A percentile compares a stretch with the other conserved stretches of the same genome.
Conservation (phyloP, 2,888 invertebrate genomes). For the Morpho achilles region DNA sequence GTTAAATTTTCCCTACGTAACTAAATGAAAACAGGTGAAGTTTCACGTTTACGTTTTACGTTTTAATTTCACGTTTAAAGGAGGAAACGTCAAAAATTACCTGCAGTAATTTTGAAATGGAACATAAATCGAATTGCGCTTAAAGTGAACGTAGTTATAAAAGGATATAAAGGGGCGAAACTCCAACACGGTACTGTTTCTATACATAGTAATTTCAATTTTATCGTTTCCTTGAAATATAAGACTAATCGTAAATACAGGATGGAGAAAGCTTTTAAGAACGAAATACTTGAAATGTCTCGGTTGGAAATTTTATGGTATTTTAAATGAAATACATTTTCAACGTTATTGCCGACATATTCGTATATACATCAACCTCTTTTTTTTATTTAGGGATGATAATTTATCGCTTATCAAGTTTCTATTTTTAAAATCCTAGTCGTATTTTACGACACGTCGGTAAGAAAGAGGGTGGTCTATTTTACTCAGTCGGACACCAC, state of each 20-base stretch:
- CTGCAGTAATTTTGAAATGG: conserved; percentile 6
- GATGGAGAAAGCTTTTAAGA: conserved; percentile 19
- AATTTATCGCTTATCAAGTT: too few species aligned
- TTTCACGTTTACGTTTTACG: too few species aligned
- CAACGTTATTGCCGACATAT: conserved; percentile 1
- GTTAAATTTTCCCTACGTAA: too few species aligned
- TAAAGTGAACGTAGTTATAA: neutral
- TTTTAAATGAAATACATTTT: conserved; percentile 10
- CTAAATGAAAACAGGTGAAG: too few species aligned
- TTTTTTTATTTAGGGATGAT: neutral
- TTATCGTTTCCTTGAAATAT: conserved; percentile 20
- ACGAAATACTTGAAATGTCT: conserved; percentile 14
- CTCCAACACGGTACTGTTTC: conserved; percentile 11
- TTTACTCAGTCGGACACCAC: too few species aligned
- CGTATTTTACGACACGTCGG: too few species aligned
- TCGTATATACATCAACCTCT: neutral
- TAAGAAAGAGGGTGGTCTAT: too few species aligned
- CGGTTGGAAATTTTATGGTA: conserved; percentile 7
- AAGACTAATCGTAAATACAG: conserved; percentile 23
- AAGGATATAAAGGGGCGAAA: conserved; percentile 12
- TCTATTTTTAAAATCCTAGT: too few species aligned
- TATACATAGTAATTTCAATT: conserved; percentile 19
- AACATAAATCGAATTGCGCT: conserved; percentile 10
- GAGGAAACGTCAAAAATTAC: too few species aligned
- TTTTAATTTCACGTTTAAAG: too few species aligned